phyloP scores from a whole-genome alignment of 2,113 vertebrate species.

The Malurus cyaneus region DNA sequence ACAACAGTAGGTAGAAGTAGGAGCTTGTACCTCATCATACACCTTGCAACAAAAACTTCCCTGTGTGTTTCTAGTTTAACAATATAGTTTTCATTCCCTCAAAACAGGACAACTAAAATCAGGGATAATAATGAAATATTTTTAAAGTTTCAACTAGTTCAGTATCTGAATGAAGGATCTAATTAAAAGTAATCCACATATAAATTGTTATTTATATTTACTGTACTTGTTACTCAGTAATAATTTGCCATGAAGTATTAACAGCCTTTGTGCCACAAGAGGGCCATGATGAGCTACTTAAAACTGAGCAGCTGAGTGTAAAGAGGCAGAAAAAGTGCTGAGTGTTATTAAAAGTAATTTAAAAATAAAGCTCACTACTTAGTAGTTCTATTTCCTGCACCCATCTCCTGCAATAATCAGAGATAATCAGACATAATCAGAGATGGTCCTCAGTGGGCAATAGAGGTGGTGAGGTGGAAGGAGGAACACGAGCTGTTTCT shows the following conservation, averaged over 20 bases:
- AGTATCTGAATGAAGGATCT: neutral
- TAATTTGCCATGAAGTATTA: neutral
- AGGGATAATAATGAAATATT: neutral
- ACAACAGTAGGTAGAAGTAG: neutral
- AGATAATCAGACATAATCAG: neutral
- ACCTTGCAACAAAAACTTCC: neutral
- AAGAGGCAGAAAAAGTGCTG: neutral
- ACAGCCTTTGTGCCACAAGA: conserved; percentile 16
- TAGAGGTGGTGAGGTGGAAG: neutral
- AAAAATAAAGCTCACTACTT: neutral
- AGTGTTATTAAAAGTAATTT: neutral
- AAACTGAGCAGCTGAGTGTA: neutral
- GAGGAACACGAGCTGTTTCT: neutral
- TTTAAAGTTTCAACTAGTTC: neutral
- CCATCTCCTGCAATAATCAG: neutral
- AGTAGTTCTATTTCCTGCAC: neutral
- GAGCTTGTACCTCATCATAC: neutral
- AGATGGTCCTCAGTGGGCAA: neutral
- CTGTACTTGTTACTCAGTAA: neutral
- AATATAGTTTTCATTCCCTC: neutral
- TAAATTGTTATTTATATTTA: neutral
- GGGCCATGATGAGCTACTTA: conserved; percentile 5
- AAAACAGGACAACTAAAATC: neutral
- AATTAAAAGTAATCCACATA: neutral
- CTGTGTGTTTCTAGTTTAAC: neutral